Evolutionary conservation across 1,140 invertebrate genomes (phyloP), one percentile per base, ranked within the genome.

Genomic region (Drosophila truncata): DNA sequence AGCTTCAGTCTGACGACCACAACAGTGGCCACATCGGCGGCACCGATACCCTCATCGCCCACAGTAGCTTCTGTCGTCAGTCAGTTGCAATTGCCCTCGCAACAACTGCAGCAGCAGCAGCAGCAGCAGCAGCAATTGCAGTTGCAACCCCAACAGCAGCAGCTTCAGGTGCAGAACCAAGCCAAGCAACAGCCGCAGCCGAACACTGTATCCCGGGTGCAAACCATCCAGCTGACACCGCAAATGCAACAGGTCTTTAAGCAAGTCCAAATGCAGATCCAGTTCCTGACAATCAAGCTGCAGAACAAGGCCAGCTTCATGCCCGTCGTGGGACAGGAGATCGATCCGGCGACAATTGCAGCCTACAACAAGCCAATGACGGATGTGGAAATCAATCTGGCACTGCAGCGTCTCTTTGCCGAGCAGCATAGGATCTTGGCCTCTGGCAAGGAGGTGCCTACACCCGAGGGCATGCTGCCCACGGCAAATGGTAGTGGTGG

Each of bases 391-490:
- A 93, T 93, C 42, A 93, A 94, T 78, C 84, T 93, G 49, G 92
- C 94, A 5, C 73, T 95, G 44, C 95, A 95, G 73, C 92, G 93
- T 20, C 74, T 95, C 13, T 94, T 94, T 80, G 91, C 93, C 16
- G 94, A 95, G 62, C 95, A 95, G 82, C 94, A 95, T 60, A 95
- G 95, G 73, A 95, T 95, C 61, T 82, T 95, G 57, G 93, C 94
- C 5, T 93, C 94, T 0, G 95, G 95, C 20, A 95, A 95, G 93
- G 91, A 95, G 60, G 93, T 95, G 64, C 94, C 95, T 9, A 95
- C 94, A 14, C 93, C 94, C 20, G 93, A 93, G 59, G 82, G 67
- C 9, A 82, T 91, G 65, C 41, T 92, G 9, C 76, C 88, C 1
- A 80, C 82, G 13, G 52, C 83, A 7, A 91, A 83, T 41, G 84